Base-by-base conservation (phyloP, 2,797 vertebrate species). In the Sebastiscus tertius region DNA sequence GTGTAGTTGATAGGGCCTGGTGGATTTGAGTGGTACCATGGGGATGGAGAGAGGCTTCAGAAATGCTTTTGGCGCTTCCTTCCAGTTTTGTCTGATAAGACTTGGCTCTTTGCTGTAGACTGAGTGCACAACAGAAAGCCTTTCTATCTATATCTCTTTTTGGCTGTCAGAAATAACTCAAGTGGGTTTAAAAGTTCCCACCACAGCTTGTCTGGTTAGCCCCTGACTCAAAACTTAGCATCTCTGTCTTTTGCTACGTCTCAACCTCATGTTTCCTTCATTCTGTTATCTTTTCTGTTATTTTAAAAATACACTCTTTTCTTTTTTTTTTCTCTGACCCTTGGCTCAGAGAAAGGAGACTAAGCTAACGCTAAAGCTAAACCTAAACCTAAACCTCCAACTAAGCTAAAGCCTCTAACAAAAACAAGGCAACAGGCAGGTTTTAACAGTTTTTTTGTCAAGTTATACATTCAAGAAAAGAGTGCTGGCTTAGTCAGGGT, bases 1-100 rank as follows among this genome's bases (percentile, higher is more conserved):
- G 73, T 80, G 84, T 60, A 34, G 75, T 62, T 79, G 82, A 86
- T 80, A 31, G 80, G 77, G 75, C 77, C 80, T 34, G 77, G 55
- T 79, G 81, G 67, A 79, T 77, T 39, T 79, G 71, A 87, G 82
- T 87, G 79, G 78, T 77, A 27, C 39, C 80, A 74, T 52, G 84
- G 82, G 84, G 86, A 55, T 71, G 59, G 58, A 72, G 61, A 56
- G 27, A 70, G 42, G 67, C 71, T 63, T 83, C 68, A 71, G 46
- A 79, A 67, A 83, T 64, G 83, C 88, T 88, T 86, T 83, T 86
- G 78, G 78, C n/a, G 2, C 74, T 76, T 89, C 66, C 72, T 61
- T 84, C 24, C 24, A 80, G 49, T 66, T 72, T 69, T 26, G 81
- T 73, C 26, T 67, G 80, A 84, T 85, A 77, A 85, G 55, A 64